These are phyloP conservation scores for Semnopithecus entellus DNA, from an alignment of 2,113 vertebrate species.

Conservation along the genomic window DNA sequence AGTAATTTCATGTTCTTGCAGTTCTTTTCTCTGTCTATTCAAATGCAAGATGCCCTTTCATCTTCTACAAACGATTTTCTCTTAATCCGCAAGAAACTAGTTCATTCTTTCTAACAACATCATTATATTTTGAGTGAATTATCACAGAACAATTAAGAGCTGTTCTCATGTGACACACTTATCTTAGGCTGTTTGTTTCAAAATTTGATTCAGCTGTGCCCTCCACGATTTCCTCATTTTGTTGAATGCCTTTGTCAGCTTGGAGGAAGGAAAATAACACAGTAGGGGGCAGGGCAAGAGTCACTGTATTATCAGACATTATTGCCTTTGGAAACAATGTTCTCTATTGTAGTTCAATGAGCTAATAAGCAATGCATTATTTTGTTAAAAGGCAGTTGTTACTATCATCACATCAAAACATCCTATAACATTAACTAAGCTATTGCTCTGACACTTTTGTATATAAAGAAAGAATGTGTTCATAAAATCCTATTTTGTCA, in stretches of 20 bases:
- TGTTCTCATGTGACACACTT: conserved; percentile 69
- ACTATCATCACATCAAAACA: conserved; percentile 61
- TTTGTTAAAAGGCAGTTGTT: conserved; percentile 68
- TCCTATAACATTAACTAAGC: conserved; percentile 60
- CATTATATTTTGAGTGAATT: conserved; percentile 76
- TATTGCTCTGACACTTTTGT: background rate
- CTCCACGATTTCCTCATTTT: conserved; percentile 62
- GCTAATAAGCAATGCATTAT: conserved; percentile 63
- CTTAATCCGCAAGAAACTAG: conserved; percentile 71
- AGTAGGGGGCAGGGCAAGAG: conserved; percentile 65
- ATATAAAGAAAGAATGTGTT: background rate
- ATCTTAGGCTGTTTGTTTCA: conserved; percentile 72
- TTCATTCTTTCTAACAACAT: conserved; percentile 74
- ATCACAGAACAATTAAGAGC: conserved; percentile 73
- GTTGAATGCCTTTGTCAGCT: conserved; percentile 63
- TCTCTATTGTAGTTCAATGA: conserved; percentile 73
- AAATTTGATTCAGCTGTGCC: conserved; percentile 73
- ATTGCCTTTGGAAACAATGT: conserved; percentile 57
- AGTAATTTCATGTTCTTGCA: conserved; percentile 76
- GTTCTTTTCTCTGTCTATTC: conserved; percentile 74
- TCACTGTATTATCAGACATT: conserved; percentile 54
- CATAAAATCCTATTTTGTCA: conserved; percentile 30
- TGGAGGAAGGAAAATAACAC: conserved; percentile 64
- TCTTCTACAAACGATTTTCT: conserved; percentile 77
- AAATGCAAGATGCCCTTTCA: conserved; percentile 75